phyloP scores from a whole-genome alignment of 2,113 vertebrate species.

The Melospiza georgiana region DNA sequence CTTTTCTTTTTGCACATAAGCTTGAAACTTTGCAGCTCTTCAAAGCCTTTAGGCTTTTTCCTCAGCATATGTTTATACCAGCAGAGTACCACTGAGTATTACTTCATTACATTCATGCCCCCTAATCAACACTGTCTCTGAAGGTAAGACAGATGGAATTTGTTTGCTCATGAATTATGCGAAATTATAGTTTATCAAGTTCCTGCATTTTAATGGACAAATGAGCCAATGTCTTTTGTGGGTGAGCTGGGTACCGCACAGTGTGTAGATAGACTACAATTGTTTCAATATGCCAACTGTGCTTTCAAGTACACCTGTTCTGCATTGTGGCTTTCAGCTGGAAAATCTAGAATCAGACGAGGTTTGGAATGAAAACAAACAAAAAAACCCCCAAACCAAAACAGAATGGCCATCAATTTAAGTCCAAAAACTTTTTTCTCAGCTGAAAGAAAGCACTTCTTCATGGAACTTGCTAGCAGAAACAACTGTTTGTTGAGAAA shows the following conservation, averaged over 20 bases:
- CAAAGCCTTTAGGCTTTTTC: slow-evolving; percentile 5
- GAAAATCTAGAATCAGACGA: slow-evolving; percentile 35
- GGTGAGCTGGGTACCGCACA: neutral
- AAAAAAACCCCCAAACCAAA: neutral
- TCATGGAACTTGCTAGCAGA: neutral
- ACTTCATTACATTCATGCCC: neutral
- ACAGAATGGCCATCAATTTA: neutral
- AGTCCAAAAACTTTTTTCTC: neutral
- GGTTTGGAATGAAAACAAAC: neutral
- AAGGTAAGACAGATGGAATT: slow-evolving; percentile 49
- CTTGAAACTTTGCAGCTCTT: neutral
- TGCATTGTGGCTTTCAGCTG: slow-evolving; percentile 40
- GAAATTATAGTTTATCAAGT: slow-evolving; percentile 55
- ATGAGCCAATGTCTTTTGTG: neutral
- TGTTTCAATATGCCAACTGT: neutral
- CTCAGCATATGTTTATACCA: slow-evolving; percentile 13
- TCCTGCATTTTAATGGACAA: neutral
- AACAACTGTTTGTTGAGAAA: neutral
- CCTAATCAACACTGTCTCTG: slow-evolving; percentile 13
- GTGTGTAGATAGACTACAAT: neutral
- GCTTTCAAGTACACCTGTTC: slow-evolving; percentile 42
- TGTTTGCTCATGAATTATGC: slow-evolving; percentile 50
- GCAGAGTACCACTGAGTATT: neutral
- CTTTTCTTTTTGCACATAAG: neutral
- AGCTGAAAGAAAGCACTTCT: neutral